Evolutionary conservation across 1,140 invertebrate genomes (phyloP).

Genomic region (Heliothis virescens): DNA sequence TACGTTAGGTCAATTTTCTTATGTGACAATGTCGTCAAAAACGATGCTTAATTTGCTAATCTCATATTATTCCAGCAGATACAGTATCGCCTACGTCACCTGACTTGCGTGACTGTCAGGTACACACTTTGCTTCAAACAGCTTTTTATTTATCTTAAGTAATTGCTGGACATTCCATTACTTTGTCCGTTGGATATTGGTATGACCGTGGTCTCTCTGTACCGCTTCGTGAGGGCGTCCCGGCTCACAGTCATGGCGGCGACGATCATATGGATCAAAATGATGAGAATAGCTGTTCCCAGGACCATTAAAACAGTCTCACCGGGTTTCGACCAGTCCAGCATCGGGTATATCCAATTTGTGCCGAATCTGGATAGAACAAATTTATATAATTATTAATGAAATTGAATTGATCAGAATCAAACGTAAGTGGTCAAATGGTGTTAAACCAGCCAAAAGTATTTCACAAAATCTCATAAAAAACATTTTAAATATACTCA

Average conservation of each 20-base stretch:
- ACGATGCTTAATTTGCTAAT: too few species aligned
- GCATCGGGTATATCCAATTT: slow-evolving; percentile 72
- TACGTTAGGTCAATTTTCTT: not conserved
- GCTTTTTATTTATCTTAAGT: not conserved
- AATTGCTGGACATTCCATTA: slow-evolving; percentile 12
- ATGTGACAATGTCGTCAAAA: too few species aligned
- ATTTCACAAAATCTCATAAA: too few species aligned
- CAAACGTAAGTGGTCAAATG: too few species aligned
- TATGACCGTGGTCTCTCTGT: not conserved
- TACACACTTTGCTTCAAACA: not conserved
- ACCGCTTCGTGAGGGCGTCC: slow-evolving; percentile 59
- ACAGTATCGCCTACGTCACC: too few species aligned
- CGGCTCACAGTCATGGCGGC: slow-evolving; percentile 60
- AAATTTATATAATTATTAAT: slow-evolving; percentile 19
- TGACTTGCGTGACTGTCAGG: not conserved
- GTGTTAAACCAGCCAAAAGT: too few species aligned
- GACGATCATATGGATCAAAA: slow-evolving; percentile 67
- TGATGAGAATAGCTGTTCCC: slow-evolving; percentile 60
- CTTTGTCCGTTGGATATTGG: not conserved
- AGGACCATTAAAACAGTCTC: slow-evolving; percentile 57
- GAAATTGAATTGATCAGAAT: not conserved
- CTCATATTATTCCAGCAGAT: too few species aligned
- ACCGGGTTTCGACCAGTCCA: slow-evolving; percentile 76
- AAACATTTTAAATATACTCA: slow-evolving; percentile 67
- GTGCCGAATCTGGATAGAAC: slow-evolving; percentile 69